Evolutionary conservation across 2,113 vertebrate genomes (phyloP).

Genomic region (Ciconia maguari): DNA sequence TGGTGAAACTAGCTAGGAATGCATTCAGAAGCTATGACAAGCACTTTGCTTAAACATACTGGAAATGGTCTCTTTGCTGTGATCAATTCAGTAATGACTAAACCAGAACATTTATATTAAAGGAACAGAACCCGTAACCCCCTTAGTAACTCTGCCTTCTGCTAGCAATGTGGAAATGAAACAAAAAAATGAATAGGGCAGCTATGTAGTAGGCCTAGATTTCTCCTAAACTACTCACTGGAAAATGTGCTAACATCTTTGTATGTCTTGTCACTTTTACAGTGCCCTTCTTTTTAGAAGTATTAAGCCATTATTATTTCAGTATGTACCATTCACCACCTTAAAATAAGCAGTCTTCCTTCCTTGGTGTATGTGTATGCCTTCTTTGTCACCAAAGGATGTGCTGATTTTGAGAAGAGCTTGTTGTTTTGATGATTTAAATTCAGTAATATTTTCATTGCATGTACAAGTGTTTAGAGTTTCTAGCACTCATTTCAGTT

Average conservation of each 20-base stretch:
- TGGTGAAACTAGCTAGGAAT: neutral
- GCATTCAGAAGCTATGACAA: neutral
- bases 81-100: neutral
- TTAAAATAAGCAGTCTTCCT: neutral
- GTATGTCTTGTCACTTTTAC: neutral
- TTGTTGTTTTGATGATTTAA: constrained; percentile 11
- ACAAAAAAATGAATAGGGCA: neutral
- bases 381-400: neutral
- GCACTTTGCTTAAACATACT: neutral
- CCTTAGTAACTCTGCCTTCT: neutral
- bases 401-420: constrained; percentile 7
- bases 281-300: neutral
- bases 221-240: neutral
- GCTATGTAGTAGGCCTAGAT: neutral
- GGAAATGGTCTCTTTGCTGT: neutral
- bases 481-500: constrained; percentile 42
- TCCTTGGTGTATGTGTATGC: neutral
- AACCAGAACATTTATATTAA: neutral
- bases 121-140: neutral
- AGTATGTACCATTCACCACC: neutral
- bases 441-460: constrained; percentile 38
- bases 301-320: neutral
- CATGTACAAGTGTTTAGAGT: neutral
- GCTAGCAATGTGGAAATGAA: neutral
- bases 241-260: neutral